Conservation (phyloP, 2,113 vertebrate genomes). For the Nesoenas mayeri region DNA sequence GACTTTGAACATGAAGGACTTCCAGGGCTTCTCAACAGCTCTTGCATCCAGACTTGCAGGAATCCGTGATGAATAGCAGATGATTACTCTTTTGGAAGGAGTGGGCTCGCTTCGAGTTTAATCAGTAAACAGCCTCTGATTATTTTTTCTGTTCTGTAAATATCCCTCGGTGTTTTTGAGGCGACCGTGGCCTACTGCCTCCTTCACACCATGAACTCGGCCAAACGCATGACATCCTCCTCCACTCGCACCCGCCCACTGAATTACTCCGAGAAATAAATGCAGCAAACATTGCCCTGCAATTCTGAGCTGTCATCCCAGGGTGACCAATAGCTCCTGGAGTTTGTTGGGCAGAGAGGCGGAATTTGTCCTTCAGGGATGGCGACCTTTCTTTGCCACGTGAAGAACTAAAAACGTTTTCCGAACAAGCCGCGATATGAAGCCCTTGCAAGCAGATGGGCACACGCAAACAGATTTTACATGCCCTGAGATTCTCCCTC, state of each 20-base stretch:
- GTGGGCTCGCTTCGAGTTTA: slow-evolving; percentile 64
- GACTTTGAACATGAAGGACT: slow-evolving; percentile 34
- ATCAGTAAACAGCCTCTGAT: slow-evolving; percentile 68
- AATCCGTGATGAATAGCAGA: slow-evolving; percentile 66
- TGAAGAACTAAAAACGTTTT: neutral
- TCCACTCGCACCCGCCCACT: neutral
- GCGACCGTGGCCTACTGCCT: slow-evolving; percentile 55
- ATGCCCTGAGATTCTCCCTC: neutral
- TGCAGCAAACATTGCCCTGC: slow-evolving; percentile 31
- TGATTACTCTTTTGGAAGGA: slow-evolving; percentile 67
- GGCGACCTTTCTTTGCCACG: slow-evolving; percentile 8
- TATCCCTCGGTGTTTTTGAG: slow-evolving; percentile 29
- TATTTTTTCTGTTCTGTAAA: slow-evolving; percentile 47
- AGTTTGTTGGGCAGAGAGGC: neutral
- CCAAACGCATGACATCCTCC: neutral
- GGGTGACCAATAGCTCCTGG: slow-evolving; percentile 53
- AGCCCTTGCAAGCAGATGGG: slow-evolving; percentile 8
- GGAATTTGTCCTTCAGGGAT: slow-evolving; percentile 48
- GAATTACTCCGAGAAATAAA: slow-evolving; percentile 40
- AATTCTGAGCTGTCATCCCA: slow-evolving; percentile 48
- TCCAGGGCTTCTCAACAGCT: slow-evolving; percentile 3
- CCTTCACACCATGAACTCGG: neutral
- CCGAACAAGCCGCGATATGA: neutral
- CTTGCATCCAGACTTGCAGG: slow-evolving; percentile 47
- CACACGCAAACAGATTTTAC: neutral